Evolutionary conservation across 2,888 invertebrate genomes (phyloP), one percentile per base, ranked within the genome.

Genomic region (Trissoscelio sp.): DNA sequence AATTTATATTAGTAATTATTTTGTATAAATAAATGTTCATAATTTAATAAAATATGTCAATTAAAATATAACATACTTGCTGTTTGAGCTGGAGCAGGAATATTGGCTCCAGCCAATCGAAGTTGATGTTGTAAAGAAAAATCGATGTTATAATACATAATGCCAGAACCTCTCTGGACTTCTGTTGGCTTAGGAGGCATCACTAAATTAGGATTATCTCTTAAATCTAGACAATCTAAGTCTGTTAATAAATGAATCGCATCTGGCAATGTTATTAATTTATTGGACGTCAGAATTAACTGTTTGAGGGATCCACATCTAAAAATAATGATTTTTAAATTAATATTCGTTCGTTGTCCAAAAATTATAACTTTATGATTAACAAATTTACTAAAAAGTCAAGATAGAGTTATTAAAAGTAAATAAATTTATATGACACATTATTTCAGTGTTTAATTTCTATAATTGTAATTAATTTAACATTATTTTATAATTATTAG

Each of bases 141-240:
- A 92, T 99, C 99, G 74, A 99, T 98, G 89, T 99, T 99, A 92
- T 99, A 99, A 92, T 96, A 99, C 89, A 97, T 97, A 57, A 97
- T 92, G 0, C 97, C 97, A 42, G 96, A 93, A 1, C 96, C 96
- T 81, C 95, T 93, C 85, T 95, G 94, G 24, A 95, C 92, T 90
- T 97, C 95, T 12, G 94, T 95, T 0, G 99, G 99, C 92, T 99
- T 99, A 2, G 97, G 97, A 0, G 99, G 99, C 98, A 99, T 98
- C 79, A 98, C 95, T 83, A 99, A 93, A 86, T 98, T 98, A 0
- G 96, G 97, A 93, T 99, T 99, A 85, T 97, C 97, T 79, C 96
- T 95, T 53, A 99, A 93, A 92, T 99, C 99, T 55, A 99, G 92
- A 81, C 95, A 95, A 91, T 97, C 97, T 78, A 98, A 92, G 89